These are phyloP conservation scores for Coracias cyanogaster DNA, from an alignment of 2,797 vertebrate species.

Conservation along the genomic window DNA sequence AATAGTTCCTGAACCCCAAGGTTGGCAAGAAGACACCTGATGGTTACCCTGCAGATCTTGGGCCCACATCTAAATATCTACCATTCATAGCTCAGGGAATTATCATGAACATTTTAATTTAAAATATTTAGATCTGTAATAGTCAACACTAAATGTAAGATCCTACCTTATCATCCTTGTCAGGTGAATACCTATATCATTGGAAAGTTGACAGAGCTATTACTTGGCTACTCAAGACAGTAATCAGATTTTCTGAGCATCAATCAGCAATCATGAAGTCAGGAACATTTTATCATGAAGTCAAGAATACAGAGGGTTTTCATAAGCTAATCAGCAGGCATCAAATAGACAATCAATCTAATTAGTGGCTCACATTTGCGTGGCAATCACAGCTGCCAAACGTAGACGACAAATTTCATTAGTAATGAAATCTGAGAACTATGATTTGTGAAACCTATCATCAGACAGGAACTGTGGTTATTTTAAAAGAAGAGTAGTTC, in stretches of 20 bases:
- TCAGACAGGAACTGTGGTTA: constrained; percentile 55
- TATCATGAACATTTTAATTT: constrained; percentile 4
- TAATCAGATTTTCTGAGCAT: constrained; percentile 81
- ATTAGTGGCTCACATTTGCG: constrained; percentile 81
- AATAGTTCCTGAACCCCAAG: background rate
- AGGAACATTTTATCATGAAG: constrained; percentile 78
- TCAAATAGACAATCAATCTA: constrained; percentile 85
- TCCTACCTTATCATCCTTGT: constrained; percentile 41
- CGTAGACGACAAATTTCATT: constrained; percentile 78
- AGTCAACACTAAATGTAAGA: constrained; percentile 32
- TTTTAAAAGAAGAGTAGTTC: constrained; percentile 24
- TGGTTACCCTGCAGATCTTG: background rate
- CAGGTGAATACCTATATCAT: constrained; percentile 72
- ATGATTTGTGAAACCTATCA: constrained; percentile 71
- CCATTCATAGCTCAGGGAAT: background rate
- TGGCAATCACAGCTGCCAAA: constrained; percentile 79
- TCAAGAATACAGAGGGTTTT: constrained; percentile 79
- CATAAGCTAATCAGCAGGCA: constrained; percentile 82
- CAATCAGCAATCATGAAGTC: constrained; percentile 80
- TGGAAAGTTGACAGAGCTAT: constrained; percentile 76
- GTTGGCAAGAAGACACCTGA: background rate
- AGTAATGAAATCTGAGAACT: constrained; percentile 78
- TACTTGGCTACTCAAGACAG: constrained; percentile 78
- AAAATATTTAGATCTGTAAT: background rate
- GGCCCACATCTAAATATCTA: background rate